Conservation (phyloP, 2,888 invertebrate species). For the Clunio marinus region DNA sequence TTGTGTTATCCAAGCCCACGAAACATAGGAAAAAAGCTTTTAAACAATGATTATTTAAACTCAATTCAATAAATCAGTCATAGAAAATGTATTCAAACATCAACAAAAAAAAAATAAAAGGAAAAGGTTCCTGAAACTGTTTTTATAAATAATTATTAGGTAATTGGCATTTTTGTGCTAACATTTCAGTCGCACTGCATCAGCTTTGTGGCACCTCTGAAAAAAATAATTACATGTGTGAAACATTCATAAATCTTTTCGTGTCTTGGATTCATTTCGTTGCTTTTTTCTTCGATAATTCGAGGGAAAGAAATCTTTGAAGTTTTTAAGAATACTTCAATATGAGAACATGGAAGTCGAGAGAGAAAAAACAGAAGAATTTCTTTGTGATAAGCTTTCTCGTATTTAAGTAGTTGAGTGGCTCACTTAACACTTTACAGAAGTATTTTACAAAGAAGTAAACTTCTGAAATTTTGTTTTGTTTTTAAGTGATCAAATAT, state of each 20-base stretch:
- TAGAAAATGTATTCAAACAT: background rate
- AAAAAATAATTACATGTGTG: background rate
- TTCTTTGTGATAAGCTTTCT: too few relatives aligned
- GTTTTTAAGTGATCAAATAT: slow-evolving; percentile 9
- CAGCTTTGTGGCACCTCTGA: background rate
- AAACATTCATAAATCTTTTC: background rate
- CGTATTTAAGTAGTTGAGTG: too few relatives aligned
- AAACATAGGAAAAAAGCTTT: background rate
- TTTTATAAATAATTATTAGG: background rate
- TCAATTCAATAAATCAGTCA: background rate
- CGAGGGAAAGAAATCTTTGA: too few relatives aligned
- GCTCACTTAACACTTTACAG: too few relatives aligned
- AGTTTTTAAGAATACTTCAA: too few relatives aligned
- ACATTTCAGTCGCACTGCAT: background rate
- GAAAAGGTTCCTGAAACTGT: background rate
- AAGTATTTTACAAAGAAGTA: too few relatives aligned
- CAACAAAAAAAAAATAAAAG: background rate
- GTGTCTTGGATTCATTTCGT: too few relatives aligned
- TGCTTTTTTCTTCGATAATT: too few relatives aligned
- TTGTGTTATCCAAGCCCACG: background rate
- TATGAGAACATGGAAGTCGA: too few relatives aligned
- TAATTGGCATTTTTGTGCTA: background rate
- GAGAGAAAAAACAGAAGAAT: too few relatives aligned
- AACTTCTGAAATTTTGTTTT: too few relatives aligned
- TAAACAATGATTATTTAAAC: background rate